Evolutionary conservation across 2,888 invertebrate species (phyloP), one percentile per base, ranked within the genome.

Genomic region (Lagria hirta): DNA sequence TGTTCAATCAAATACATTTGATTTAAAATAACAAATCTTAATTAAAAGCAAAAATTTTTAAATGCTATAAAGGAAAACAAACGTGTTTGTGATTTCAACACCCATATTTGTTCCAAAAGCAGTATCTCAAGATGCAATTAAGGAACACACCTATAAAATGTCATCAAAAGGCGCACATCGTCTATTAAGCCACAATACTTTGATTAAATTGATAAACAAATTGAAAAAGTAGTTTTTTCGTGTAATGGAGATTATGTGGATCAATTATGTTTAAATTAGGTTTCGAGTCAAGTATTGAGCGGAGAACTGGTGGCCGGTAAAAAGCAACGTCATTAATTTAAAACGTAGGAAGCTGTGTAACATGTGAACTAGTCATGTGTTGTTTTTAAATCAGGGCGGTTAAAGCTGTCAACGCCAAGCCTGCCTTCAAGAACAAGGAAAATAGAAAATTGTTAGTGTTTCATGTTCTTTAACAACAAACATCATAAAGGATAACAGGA

Each of bases 261-360:
- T 32, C 32, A 40, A 40, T 40, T 38, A 38, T 29, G 37, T 21
- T 38, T 38, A 29, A 40, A 40, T 40, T 41, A 34, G 41, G 21
- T 26, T 23, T 34, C 41, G 27, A 33, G 18, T 16, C 30, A 24
- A 41, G 33, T 26, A 41, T 41, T 16, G 34, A 41, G 33, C 33
- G 18, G 26, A 40, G 26, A 32, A 40, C 32, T 32, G 41, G 41
- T 41, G 41, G 41, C 18, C 34, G 34, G 33, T 41, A 43, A 43
- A 36, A 43, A 43, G 34, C 33, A 34, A 42, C 34, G 29, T 36
- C 43, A 36, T 43, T 43, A 43, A 36, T 36, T 43, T 36, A 36
- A 36, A 43, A 43, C 26, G 20, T 35, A 43, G 36, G 29, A 43
- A 43, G 43, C 43, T 35, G 43, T 20, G 29, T 28, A 36, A 43